phyloP scores from a whole-genome alignment of 2,797 vertebrate genomes.

The Lacerta bilineata region DNA sequence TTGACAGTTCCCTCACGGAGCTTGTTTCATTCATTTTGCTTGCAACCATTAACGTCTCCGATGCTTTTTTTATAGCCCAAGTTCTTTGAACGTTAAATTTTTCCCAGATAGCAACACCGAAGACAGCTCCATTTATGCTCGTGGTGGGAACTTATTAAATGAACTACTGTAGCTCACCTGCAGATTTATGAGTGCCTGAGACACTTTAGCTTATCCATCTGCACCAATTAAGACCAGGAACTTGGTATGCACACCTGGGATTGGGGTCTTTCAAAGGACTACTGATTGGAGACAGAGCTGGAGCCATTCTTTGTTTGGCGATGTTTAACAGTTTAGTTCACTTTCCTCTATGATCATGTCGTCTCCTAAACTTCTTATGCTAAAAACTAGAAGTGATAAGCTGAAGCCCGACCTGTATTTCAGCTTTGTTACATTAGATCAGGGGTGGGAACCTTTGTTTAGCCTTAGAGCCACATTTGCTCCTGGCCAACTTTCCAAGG shows the following conservation, averaged over 20 bases:
- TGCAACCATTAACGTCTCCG: slow-evolving; percentile 20
- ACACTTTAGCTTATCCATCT: slow-evolving; percentile 23
- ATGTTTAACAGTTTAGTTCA: neutral
- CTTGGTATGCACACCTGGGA: rapidly evolving
- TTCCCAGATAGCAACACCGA: slow-evolving; percentile 38
- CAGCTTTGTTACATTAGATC: neutral
- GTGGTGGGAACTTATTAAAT: slow-evolving; percentile 47
- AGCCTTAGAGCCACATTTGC: too few species aligned
- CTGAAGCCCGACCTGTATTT: too few species aligned
- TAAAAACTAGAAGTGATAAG: neutral
- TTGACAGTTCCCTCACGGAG: slow-evolving; percentile 50
- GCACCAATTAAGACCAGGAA: rapidly evolving
- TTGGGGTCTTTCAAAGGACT: neutral
- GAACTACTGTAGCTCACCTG: neutral
- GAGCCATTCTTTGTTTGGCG: rapidly evolving
- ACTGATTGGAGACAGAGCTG: rapidly evolving
- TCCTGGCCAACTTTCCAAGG: neutral
- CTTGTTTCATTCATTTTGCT: slow-evolving; percentile 49
- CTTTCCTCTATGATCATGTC: neutral
- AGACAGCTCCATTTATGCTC: slow-evolving; percentile 31
- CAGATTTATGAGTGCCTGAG: neutral
- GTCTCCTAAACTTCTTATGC: neutral
- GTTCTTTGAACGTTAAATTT: slow-evolving; percentile 50
- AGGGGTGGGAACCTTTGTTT: neutral
- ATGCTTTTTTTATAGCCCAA: slow-evolving; percentile 38